Base-by-base conservation (phyloP, 2,113 vertebrate species). In the Saccopteryx bilineata region DNA sequence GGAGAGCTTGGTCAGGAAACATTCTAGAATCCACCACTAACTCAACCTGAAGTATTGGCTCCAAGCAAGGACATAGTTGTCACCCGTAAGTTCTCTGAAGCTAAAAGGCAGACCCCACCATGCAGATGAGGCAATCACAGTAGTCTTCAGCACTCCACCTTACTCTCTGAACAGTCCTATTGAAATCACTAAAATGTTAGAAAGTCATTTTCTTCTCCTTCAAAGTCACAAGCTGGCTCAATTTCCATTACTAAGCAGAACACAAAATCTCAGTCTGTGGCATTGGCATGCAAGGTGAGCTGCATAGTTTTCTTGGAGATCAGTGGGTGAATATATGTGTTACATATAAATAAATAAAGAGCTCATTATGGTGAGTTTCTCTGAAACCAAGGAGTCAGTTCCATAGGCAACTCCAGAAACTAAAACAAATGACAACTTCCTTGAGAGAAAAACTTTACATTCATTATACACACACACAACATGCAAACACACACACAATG, bases 181-280 rank as follows among this genome's bases (percentile, higher is more conserved):
- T 13, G 14, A 80, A 84, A 65, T 31, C 50, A 81, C 50, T 31
- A 66, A 63, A 74, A 74, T 74, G 33, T 31, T 39, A 87, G 75
- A 28, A 85, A 92, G 69, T 18, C 13, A 74, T 80, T 85, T 80
- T 80, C 80, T 90, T 24, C 13, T 60, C 81, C 69, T 85, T 87
- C 39, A 21, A 89, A 56, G 81, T 33, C n/a, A 78, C 17, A 50
- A 72, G 52, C 68, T 50, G 76, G 24, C 52, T 83, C 31, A 69
- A 26, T 79, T 71, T 87, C 23, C 26, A 48, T 81, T 9, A 61
- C 75, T 71, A 86, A 85, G 5, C 74, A 71, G 23, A 91, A 87
- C 50, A 79, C 5, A 50, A 71, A 69, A 68, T 66, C 60, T 92
- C 74, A 63, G 9, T 46, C 31, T n/a, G 21, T 60, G 50, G 63